These are phyloP conservation scores for Helobdella robusta DNA, from an alignment of 2,888 invertebrate genomes.

Conservation along the genomic window DNA sequence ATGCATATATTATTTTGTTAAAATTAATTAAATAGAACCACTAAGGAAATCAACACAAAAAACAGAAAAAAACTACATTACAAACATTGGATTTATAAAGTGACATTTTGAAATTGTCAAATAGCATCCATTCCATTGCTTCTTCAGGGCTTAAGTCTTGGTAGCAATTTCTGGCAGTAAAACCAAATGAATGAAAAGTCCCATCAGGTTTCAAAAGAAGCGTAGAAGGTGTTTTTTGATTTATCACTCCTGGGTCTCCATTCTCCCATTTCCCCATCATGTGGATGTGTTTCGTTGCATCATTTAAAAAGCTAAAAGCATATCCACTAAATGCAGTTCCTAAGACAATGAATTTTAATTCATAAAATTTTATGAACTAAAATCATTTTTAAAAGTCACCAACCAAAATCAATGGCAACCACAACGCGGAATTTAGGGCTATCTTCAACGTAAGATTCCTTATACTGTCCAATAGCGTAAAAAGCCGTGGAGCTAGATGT, in stretches of 20 bases:
- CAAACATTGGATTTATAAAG: conserved; percentile 52
- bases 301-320: conserved; percentile 53
- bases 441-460: neutral
- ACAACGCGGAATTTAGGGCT: neutral
- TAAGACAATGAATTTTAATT: no score
- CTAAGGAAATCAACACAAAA: neutral
- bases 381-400: no score
- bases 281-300: conserved; percentile 52
- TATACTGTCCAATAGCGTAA: conserved; percentile 12
- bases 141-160: conserved; percentile 54
- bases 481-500: conserved; percentile 1
- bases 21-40: neutral
- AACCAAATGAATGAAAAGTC: conserved; percentile 55
- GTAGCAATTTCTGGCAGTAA: conserved; percentile 53
- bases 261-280: conserved; percentile 56
- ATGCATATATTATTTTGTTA: neutral
- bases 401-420: conserved; percentile 13
- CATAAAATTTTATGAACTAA: no score
- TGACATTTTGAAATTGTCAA: conserved; percentile 56
- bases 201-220: conserved; percentile 53
- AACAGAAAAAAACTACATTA: no score
- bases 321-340: conserved; percentile 57
- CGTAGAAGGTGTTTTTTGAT: conserved; percentile 55
- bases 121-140: conserved; percentile 53
- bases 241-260: conserved; percentile 52